Base-by-base conservation (phyloP, 1,140 invertebrate genomes). In the Zaprionus ghesquierei region DNA sequence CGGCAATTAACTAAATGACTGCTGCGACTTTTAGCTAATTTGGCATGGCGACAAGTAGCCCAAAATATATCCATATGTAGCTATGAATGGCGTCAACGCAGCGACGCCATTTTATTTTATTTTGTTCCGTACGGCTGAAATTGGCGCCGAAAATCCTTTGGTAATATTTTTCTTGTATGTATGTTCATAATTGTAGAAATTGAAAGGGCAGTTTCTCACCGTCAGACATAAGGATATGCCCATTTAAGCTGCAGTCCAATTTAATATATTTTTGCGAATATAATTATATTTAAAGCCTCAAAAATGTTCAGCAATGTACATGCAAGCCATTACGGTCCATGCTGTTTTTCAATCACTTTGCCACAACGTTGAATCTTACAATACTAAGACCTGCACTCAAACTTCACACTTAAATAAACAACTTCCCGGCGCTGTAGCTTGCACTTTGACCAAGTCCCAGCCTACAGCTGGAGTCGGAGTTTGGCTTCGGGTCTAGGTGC, bases 331-430 rank as follows among this genome's bases (percentile, higher is more conserved):
- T 18, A 74, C 77, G 75, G 74, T 65, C 65, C 54, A 71, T 70
- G 66, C 69, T 60, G 69, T 69, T 75, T 86, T 78, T 81, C 75
- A 77, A n/a, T 54, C 10, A 35, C 15, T 46, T 60, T 25, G 53
- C 27, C 46, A 72, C 53, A 53, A 29, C 51, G 41, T 33, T 56
- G 18, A 25, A 55, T 44, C 58, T 51, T 69, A 81, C 71, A 82
- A 69, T 81, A 87, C 68, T 79, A 71, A 77, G 79, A 59, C 69
- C 69, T 87, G 72, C 79, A 82, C 76, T 87, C 78, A 74, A 89
- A 84, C 80, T 87, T 87, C 84, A 79, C 84, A 82, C 84, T 89
- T 84, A 84, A 89, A 89, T 87, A 89, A 87, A 87, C 84, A 87
- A 87, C 79, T 79, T 84, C 69, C 69, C 79, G 69, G 75, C 70